These are phyloP conservation scores for Danionella dracula DNA, from an alignment of 2,797 vertebrate species.

Conservation along the genomic window DNA sequence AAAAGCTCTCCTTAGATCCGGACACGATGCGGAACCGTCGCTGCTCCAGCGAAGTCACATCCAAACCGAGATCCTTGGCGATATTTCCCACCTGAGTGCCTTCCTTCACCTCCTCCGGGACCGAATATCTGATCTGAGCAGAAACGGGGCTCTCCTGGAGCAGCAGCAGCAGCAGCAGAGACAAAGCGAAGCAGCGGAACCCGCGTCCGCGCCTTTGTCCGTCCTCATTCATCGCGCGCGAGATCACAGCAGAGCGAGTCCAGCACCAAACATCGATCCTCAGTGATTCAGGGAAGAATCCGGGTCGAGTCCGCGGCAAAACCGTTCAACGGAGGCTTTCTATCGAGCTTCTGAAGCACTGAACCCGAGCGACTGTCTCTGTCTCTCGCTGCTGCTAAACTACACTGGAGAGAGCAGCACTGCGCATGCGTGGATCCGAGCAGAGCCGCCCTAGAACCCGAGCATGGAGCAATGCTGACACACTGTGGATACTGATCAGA, in stretches of 20 bases:
- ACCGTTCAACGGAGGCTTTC: neutral
- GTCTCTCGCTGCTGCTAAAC: neutral
- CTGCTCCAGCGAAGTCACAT: conserved; percentile 55
- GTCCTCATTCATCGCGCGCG: conserved; percentile 40
- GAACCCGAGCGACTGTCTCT: neutral
- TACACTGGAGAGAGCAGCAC: conserved; percentile 5
- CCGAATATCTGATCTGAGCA: conserved; percentile 66
- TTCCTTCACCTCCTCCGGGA: conserved; percentile 69
- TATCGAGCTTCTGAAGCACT: neutral
- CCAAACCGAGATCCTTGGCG: conserved; percentile 72
- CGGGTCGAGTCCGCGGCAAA: neutral
- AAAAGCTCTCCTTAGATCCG: conserved; percentile 54
- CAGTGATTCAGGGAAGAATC: neutral
- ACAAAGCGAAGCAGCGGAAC: conserved; percentile 24
- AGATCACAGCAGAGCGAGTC: neutral
- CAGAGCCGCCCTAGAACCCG: conserved; percentile 34
- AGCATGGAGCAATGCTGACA: conserved; percentile 52
- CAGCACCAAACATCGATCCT: neutral
- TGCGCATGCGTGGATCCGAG: conserved; percentile 19
- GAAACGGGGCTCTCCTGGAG: conserved; percentile 27
- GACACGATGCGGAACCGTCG: conserved; percentile 68
- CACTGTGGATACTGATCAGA: too few species aligned
- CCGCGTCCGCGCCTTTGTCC: conserved; percentile 33
- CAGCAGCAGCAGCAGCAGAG: conserved; percentile 48
- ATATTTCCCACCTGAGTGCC: conserved; percentile 71